Evolutionary conservation across 2,113 vertebrate genomes (phyloP).

Genomic region (Anarrhichthys ocellatus): DNA sequence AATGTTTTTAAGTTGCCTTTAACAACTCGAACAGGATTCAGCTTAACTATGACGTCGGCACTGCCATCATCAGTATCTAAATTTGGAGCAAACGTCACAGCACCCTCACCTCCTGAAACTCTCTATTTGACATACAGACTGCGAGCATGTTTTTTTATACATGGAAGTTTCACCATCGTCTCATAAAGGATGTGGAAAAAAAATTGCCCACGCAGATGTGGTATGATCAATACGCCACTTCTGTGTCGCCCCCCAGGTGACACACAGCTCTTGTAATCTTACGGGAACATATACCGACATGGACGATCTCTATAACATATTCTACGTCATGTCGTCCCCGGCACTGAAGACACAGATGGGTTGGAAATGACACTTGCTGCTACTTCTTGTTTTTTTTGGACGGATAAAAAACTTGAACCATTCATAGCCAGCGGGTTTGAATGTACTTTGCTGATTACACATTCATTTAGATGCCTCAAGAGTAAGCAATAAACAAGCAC

Average conservation of each 20-base stretch:
- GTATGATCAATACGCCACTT: not conserved
- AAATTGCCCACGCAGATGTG: not conserved
- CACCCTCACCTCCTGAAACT: slow-evolving; percentile 12
- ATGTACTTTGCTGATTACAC: slow-evolving; percentile 65
- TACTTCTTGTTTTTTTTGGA: slow-evolving; percentile 8
- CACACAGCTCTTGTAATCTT: slow-evolving; percentile 16
- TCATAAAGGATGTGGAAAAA: not conserved
- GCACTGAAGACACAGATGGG: slow-evolving; percentile 31
- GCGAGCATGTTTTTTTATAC: not conserved
- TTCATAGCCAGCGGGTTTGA: slow-evolving; percentile 40
- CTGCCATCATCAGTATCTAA: slow-evolving; percentile 11
- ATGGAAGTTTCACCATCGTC: slow-evolving; percentile 2
- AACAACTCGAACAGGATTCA: slow-evolving; percentile 19
- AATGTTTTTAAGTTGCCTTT: not conserved
- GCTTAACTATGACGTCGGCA: slow-evolving; percentile 29
- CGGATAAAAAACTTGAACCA: slow-evolving; percentile 26
- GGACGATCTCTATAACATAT: slow-evolving; percentile 39
- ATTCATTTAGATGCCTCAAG: slow-evolving; percentile 56
- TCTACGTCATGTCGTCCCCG: not conserved
- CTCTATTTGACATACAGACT: slow-evolving; percentile 6
- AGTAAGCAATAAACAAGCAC: slow-evolving; percentile 50
- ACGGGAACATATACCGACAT: slow-evolving; percentile 16
- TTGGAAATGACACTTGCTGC: slow-evolving; percentile 28
- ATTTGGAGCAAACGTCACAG: slow-evolving; percentile 13
- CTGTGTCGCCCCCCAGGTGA: slow-evolving; percentile 5